These are phyloP conservation scores for Smutsia gigantea DNA, from an alignment of 2,797 vertebrate species.

Conservation along the genomic window DNA sequence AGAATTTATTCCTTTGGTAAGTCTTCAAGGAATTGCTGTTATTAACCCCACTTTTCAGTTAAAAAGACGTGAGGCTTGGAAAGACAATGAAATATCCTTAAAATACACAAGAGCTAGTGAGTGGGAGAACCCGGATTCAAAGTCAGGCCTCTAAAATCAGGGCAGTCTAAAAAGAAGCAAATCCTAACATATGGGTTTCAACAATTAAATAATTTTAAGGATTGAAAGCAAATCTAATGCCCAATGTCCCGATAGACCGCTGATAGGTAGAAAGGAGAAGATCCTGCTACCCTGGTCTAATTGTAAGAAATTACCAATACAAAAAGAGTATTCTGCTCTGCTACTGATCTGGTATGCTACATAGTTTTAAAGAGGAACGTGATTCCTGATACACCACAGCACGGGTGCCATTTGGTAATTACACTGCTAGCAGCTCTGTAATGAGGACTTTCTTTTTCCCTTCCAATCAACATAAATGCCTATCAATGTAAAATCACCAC, in stretches of 20 bases:
- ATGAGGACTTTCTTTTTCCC: conserved; percentile 53
- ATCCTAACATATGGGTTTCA: not conserved
- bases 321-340: conserved; percentile 41
- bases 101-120: not conserved
- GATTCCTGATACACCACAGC: conserved; percentile 30
- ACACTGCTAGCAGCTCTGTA: conserved; percentile 50
- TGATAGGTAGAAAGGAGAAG: conserved; percentile 25
- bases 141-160: not conserved
- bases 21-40: not conserved
- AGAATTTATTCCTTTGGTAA: conserved; percentile 7
- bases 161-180: not conserved
- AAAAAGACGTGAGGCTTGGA: not conserved
- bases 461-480: conserved; percentile 69
- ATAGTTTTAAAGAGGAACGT: conserved; percentile 54
- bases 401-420: conserved; percentile 52
- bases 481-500: conserved; percentile 54
- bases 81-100: not conserved
- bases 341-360: not conserved
- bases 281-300: conserved; percentile 56
- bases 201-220: not conserved
- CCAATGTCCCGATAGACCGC: not conserved
- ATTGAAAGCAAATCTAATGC: not conserved
- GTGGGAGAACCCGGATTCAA: not conserved
- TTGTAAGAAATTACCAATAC: conserved; percentile 66
- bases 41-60: not conserved